Conservation (phyloP, 2,888 invertebrate species). For the Andrena haemorrhoa region DNA sequence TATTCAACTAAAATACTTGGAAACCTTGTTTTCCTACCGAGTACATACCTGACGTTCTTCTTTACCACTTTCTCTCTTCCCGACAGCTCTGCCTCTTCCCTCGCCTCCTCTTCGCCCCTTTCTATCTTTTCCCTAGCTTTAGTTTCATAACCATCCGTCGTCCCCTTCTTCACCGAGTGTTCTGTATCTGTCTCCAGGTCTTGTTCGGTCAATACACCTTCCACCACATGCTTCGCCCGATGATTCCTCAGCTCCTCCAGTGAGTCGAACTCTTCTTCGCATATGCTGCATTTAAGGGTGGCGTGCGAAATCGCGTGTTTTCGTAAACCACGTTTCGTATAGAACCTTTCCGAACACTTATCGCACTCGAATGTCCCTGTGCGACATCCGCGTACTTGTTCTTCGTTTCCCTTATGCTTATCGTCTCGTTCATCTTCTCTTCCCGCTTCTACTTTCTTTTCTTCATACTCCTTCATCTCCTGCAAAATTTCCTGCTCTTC, state of each 20-base stretch:
- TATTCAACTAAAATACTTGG: neutral
- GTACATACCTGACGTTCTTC: slow-evolving; percentile 36
- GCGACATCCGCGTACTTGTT: slow-evolving; percentile 29
- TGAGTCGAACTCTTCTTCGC: slow-evolving; percentile 77
- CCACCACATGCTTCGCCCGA: slow-evolving; percentile 78
- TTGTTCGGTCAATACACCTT: slow-evolving; percentile 78
- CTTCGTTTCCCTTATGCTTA: slow-evolving; percentile 16
- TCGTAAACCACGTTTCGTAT: slow-evolving; percentile 69
- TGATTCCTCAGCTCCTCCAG: slow-evolving; percentile 78
- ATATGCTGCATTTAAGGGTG: slow-evolving; percentile 77
- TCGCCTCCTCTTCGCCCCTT: slow-evolving; percentile 32
- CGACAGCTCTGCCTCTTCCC: slow-evolving; percentile 19
- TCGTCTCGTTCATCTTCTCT: slow-evolving; percentile 8
- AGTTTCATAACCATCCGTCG: slow-evolving; percentile 17
- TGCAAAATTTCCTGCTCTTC: slow-evolving; percentile 1
- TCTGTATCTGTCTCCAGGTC: slow-evolving; percentile 74
- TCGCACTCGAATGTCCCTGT: slow-evolving; percentile 65
- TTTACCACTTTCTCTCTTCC: slow-evolving; percentile 20
- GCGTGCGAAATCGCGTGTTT: slow-evolving; percentile 73
- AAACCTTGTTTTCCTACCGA: slow-evolving; percentile 14
- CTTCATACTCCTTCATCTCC: neutral
- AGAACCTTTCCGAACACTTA: slow-evolving; percentile 74
- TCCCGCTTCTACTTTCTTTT: slow-evolving; percentile 5
- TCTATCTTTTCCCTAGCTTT: slow-evolving; percentile 13
- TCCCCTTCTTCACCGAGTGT: slow-evolving; percentile 39